These are phyloP conservation scores for Drosophila prostipennis DNA, from an alignment of 2,888 invertebrate species.

Conservation along the genomic window DNA sequence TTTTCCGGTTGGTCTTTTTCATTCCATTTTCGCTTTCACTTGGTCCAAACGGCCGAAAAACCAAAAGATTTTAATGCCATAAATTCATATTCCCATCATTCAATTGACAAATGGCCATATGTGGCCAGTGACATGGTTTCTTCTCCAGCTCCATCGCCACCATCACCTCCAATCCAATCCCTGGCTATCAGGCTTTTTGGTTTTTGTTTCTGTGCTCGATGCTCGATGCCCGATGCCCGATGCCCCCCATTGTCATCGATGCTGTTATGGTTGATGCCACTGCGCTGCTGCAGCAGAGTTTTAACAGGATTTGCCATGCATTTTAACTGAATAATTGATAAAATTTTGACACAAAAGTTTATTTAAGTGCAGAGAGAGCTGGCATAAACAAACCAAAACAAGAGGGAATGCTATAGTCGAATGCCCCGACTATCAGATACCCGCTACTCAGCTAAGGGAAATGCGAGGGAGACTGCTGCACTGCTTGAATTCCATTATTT, in stretches of 20 bases:
- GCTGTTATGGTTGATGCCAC: conserved; percentile 12
- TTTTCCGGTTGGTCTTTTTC: conserved; percentile 31
- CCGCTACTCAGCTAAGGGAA: no score
- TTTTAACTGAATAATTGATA: conserved; percentile 72
- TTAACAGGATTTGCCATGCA: conserved; percentile 60
- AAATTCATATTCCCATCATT: conserved; percentile 67
- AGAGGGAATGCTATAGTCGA: neutral
- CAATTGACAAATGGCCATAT: conserved; percentile 67
- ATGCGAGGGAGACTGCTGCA: no score
- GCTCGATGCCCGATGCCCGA: neutral
- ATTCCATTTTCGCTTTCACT: conserved; percentile 35
- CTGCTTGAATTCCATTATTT: no score
- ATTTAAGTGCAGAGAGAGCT: conserved; percentile 54
- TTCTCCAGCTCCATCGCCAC: neutral
- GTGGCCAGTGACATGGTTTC: conserved; percentile 47
- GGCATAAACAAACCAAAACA: conserved; percentile 22
- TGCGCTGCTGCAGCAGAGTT: conserved; percentile 17
- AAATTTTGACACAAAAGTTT: conserved; percentile 63
- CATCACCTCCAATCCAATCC: no score
- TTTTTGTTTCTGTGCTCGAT: conserved; percentile 1
- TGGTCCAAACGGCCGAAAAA: conserved; percentile 40
- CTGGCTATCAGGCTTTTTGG: neutral
- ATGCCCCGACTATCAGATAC: conserved; percentile 27
- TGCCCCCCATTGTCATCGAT: conserved; percentile 15
- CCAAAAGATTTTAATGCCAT: conserved; percentile 62